These are phyloP conservation scores for Tiliacea citrago DNA, from an alignment of 2,888 invertebrate species.

Conservation along the genomic window DNA sequence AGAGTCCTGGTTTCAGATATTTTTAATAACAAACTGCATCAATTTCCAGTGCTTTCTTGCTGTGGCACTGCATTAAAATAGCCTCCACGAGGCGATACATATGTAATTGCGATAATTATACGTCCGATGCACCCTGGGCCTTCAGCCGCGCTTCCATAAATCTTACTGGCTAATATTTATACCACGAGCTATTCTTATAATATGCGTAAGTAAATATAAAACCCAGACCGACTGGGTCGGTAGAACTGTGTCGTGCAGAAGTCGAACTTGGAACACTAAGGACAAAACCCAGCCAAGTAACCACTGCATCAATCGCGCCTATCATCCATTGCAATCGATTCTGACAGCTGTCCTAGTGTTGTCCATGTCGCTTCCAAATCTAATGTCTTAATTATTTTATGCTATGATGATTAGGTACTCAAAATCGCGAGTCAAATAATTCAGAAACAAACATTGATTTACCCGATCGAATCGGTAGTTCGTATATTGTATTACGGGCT, in stretches of 20 bases:
- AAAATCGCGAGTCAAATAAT: neutral
- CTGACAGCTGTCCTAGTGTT: neutral
- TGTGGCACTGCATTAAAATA: neutral
- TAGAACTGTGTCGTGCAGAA: neutral
- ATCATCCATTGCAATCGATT: neutral
- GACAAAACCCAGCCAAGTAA: neutral
- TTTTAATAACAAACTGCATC: neutral
- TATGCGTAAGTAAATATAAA: neutral
- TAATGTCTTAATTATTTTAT: neutral
- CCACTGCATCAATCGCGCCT: neutral
- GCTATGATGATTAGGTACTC: neutral
- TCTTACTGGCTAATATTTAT: neutral
- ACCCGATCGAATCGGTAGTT: neutral
- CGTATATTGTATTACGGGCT: neutral
- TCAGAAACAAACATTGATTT: neutral
- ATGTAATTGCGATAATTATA: conserved; percentile 9
- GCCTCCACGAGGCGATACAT: neutral
- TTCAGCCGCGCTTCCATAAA: neutral
- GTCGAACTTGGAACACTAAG: neutral
- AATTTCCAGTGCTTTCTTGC: neutral
- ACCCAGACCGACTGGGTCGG: neutral
- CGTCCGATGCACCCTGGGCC: neutral
- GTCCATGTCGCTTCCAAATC: neutral
- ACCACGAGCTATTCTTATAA: neutral
- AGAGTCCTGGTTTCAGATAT: neutral